Evolutionary conservation across 1,140 invertebrate species (phyloP), one percentile per base, ranked within the genome.

Genomic region (Sycobia sp.): DNA sequence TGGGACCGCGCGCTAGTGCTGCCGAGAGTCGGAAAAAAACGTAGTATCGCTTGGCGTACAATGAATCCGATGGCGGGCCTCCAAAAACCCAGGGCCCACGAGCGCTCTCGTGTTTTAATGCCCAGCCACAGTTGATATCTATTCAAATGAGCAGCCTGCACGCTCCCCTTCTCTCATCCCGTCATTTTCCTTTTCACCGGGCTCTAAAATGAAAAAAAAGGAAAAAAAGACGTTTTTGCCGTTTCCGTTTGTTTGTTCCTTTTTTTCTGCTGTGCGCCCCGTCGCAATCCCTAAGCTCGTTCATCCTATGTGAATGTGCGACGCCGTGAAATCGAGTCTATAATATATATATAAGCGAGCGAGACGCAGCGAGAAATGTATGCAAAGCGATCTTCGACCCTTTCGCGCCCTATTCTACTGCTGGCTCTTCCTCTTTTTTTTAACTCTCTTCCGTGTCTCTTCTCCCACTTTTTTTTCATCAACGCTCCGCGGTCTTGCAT

Each of bases 181-280:
- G n/a, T n/a, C n/a, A n/a, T n/a, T 57, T 65, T 59, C 64, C 69
- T 68, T 62, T 41, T 61, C 27, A 32, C 16, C 43, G 64, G 60
- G 49, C n/a, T n/a, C n/a, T n/a, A n/a, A n/a, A n/a, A n/a, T 39
- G 27, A 4, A n/a, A 11, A 41, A 44, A 38, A 39, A 20, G 8
- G 16, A 23, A 58, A 54, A 59, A 50, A 67, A 62, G 58, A 20
- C 72, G 73, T 74, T 75, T 71, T 71, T 73, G 70, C 62, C 72
- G 66, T 69, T 79, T 79, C 74, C 76, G 73, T 76, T 73, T 73
- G 72, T 77, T 76, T 76, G 70, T 75, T 70, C 68, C 67, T 71
- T 69, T 70, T 65, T 55, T 64, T 43, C 55, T 57, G 22, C 27
- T 50, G 18, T 23, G 27, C 29, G 29, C 11, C 10, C 20, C 46